Evolutionary conservation across 2,888 invertebrate genomes (phyloP), one percentile per base, ranked within the genome.

Genomic region (Tachystola acroxantha): DNA sequence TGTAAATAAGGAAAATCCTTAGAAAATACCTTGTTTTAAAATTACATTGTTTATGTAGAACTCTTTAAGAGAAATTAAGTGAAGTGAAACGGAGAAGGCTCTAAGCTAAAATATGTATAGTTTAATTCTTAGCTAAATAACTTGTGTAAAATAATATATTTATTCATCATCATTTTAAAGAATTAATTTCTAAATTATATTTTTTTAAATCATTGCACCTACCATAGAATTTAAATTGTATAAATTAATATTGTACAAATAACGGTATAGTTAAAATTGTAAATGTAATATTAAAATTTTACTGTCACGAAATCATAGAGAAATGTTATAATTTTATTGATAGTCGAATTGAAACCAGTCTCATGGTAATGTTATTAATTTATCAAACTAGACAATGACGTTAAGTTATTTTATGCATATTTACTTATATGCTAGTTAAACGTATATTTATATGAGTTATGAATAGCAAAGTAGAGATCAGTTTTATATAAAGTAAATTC

Each of bases 11-110:
- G 43, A 52, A 50, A 39, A 51, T 43, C 40, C 35, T 48, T 57
- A 58, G 51, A 29, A 42, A 53, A 53, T 48, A 50, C 40, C 39
- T 44, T 39, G 40, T 39, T 36, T 16, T 39, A 37, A 38, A 32
- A 31, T 36, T 32, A 41, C 36, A 35, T 48, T 48, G 42, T 57
- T 52, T 44, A 34, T 6, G 13, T 46, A 48, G n/a, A 46, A 57
- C 58, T 65, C 59, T 61, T 46, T 50, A 57, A 62, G 59, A 53
- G 56, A 48, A 52, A 28, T 35, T 42, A 52, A 49, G 45, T 35
- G 40, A 41, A 44, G 39, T 36, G 41, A 35, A 31, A n/a, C n/a
- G 34, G 40, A 28, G n/a, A 11, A 35, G 55, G 64, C 64, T 64
- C 55, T 59, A 62, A 64, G 62, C 64, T 60, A 48, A 47, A 36